Conservation (phyloP, 1,140 invertebrate species). For the Drosophila kanapiae region DNA sequence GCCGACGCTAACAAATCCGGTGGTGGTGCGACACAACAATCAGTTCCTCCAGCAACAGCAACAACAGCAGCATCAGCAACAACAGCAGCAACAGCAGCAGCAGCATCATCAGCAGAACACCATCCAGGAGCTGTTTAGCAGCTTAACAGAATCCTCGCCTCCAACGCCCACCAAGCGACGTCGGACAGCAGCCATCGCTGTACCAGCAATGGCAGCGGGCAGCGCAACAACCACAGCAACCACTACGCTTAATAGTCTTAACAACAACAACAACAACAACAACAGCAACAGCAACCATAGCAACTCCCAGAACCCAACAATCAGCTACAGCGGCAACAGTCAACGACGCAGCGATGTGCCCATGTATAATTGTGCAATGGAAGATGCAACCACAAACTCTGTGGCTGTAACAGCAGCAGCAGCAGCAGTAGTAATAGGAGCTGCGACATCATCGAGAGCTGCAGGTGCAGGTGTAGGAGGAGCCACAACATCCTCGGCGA, state of each 20-base stretch:
- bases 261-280: slow-evolving; percentile 42
- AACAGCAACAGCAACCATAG: slow-evolving; percentile 27
- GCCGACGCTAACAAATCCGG: slow-evolving; percentile 72
- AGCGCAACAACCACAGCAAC: slow-evolving; percentile 61
- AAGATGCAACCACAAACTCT: slow-evolving; percentile 57
- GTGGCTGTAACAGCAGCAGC: slow-evolving; percentile 9
- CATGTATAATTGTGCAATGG: slow-evolving; percentile 54
- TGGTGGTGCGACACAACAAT: slow-evolving; percentile 58
- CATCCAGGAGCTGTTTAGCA: slow-evolving; percentile 72
- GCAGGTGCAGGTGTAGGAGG: slow-evolving; percentile 18
- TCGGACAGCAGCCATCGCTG: slow-evolving; percentile 48
- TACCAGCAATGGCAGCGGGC: slow-evolving; percentile 44
- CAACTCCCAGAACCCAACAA: slow-evolving; percentile 40
- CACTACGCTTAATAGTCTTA: slow-evolving; percentile 78
- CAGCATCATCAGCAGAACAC: slow-evolving; percentile 54
- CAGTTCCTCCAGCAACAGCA: slow-evolving; percentile 31
- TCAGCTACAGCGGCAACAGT: slow-evolving; percentile 38
- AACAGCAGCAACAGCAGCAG: slow-evolving; percentile 40
- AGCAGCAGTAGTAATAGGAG: neutral
- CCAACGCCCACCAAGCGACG: slow-evolving; percentile 63
- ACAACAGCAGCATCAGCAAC: slow-evolving; percentile 4
- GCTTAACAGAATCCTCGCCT: slow-evolving; percentile 67
- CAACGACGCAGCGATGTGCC: slow-evolving; percentile 50
- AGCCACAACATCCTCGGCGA: slow-evolving; percentile 48
- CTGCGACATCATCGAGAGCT: slow-evolving; percentile 17